phyloP scores from a whole-genome alignment of 2,113 vertebrate genomes.

The Lagenorhynchus albirostris region DNA sequence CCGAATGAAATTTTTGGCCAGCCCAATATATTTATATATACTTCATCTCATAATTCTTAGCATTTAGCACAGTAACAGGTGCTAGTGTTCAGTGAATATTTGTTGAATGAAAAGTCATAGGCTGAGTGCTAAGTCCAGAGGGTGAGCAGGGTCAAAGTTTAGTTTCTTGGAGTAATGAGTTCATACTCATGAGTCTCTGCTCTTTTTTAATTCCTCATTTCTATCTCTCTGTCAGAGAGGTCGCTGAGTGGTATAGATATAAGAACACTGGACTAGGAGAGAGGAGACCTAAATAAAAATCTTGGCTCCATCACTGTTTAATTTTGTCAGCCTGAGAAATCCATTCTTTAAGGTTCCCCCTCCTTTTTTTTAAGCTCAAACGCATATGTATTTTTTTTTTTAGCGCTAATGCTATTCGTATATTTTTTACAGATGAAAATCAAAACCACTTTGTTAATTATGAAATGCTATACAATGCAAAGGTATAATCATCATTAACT shows the following conservation, averaged over 20 bases:
- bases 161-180: slow-evolving; percentile 39
- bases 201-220: not conserved
- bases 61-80: not conserved
- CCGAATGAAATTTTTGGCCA: no score
- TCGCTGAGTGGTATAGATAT: not conserved
- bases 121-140: slow-evolving; percentile 40
- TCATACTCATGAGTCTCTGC: not conserved
- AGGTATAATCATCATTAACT: slow-evolving; percentile 15
- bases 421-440: slow-evolving; percentile 20
- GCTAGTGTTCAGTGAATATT: slow-evolving; percentile 17
- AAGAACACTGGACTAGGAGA: not conserved
- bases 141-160: slow-evolving; percentile 19
- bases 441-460: slow-evolving; percentile 24
- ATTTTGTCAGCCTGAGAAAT: slow-evolving; percentile 1
- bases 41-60: not conserved
- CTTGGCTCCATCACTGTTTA: not conserved
- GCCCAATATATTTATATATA: not conserved
- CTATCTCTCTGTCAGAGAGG: not conserved
- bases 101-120: slow-evolving; percentile 18
- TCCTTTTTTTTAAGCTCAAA: not conserved
- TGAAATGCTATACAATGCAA: slow-evolving; percentile 11
- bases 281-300: not conserved
- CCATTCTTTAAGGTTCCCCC: not conserved
- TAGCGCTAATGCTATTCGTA: not conserved
- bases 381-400: fast-evolving